phyloP scores from a whole-genome alignment of 2,113 vertebrate species.

The Fregata magnificens region DNA sequence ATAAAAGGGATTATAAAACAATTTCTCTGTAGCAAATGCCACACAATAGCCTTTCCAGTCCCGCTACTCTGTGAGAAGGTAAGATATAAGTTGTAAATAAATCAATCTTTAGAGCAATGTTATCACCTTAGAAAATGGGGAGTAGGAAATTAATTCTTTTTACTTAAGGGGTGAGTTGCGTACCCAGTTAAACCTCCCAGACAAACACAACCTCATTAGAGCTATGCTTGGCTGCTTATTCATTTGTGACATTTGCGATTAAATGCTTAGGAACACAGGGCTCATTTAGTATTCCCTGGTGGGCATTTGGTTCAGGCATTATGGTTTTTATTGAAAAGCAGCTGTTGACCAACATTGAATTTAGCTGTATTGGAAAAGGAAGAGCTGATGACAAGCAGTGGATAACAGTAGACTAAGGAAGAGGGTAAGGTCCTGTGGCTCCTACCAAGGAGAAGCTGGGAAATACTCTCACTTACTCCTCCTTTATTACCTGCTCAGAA shows the following conservation, averaged over 20 bases:
- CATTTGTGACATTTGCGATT: conserved; percentile 29
- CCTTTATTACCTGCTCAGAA: not conserved
- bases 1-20: conserved; percentile 5
- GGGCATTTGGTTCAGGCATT: conserved; percentile 11
- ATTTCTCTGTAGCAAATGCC: not conserved
- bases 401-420: not conserved
- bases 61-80: not conserved
- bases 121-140: not conserved
- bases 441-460: not conserved
- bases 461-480: not conserved
- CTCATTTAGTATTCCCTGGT: conserved; percentile 25
- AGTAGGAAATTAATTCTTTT: not conserved
- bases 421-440: not conserved
- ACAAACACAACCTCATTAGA: conserved; percentile 30
- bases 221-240: conserved; percentile 11
- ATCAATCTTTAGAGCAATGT: not conserved
- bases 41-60: not conserved
- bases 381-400: not conserved
- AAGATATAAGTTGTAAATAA: not conserved
- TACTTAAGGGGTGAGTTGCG: not conserved
- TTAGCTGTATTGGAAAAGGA: not conserved
- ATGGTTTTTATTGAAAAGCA: not conserved
- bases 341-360: not conserved
- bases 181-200: not conserved
- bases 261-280: conserved; percentile 22